Evolutionary conservation across 2,113 vertebrate species (phyloP).

Genomic region (Corythornis vintsioides): DNA sequence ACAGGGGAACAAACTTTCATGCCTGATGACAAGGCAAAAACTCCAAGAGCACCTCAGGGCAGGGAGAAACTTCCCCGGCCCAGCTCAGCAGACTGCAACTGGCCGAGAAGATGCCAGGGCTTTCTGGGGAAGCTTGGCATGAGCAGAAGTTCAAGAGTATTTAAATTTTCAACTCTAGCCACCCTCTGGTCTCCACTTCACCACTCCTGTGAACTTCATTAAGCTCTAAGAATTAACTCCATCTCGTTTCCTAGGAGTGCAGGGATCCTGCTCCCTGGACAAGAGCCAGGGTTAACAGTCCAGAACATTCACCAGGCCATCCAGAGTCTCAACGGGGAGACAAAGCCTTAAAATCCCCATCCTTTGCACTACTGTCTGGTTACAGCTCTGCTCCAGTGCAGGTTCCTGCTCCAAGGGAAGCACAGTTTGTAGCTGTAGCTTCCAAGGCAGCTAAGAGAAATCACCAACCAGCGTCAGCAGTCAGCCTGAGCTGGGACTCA

Average conservation of each 20-base stretch:
- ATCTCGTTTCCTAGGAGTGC: neutral
- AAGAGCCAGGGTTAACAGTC: neutral
- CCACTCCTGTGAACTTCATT: neutral
- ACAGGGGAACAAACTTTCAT: neutral
- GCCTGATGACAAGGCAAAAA: slow-evolving; percentile 17
- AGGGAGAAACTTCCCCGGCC: neutral
- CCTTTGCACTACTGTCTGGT: rapidly evolving
- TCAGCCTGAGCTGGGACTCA: neutral
- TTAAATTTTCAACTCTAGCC: neutral
- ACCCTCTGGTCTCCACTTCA: rapidly evolving
- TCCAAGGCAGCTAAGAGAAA: neutral
- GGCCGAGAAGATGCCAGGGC: neutral
- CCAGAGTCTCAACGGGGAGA: neutral
- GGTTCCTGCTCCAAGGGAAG: neutral
- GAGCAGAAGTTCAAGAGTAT: neutral
- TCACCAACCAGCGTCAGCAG: neutral
- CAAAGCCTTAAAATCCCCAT: neutral
- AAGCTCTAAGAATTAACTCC: neutral
- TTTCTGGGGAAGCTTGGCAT: neutral
- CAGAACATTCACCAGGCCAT: neutral
- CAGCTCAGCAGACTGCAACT: rapidly evolving
- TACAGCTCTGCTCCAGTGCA: neutral
- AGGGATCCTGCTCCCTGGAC: neutral
- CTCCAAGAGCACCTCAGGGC: neutral
- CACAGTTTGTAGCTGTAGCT: neutral